These are phyloP conservation scores for Turritopsis dohrnii DNA, from an alignment of 30 jellyfish, hydroid and myxozoan genomes.

Conservation along the genomic window DNA sequence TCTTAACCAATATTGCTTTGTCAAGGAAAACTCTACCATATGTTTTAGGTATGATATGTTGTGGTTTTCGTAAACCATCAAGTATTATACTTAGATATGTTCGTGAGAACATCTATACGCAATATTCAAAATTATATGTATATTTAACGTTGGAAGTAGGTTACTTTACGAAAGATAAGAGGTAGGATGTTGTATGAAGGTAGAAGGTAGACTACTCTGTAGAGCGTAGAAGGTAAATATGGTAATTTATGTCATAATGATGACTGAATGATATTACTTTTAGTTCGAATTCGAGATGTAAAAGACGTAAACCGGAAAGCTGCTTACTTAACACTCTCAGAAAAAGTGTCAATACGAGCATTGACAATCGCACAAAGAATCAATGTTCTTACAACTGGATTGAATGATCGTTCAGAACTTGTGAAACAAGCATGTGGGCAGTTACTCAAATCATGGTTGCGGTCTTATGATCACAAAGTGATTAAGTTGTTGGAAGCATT, in stretches of 20 bases:
- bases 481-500: constrained; percentile 58
- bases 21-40: constrained; percentile 57
- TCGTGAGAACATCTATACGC: too few species aligned
- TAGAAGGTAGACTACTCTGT: too few species aligned
- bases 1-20: constrained; percentile 66
- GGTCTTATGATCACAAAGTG: constrained; percentile 40
- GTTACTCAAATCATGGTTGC: constrained; percentile 72
- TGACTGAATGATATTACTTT: background rate
- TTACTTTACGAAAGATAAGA: too few species aligned
- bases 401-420: constrained; percentile 62
- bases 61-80: too few species aligned
- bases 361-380: constrained; percentile 81
- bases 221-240: too few species aligned
- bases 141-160: too few species aligned
- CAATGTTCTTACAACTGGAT: constrained; percentile 54
- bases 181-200: too few species aligned
- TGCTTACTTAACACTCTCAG: constrained; percentile 65
- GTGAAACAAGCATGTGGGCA: constrained; percentile 71
- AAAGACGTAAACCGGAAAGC: constrained; percentile 71
- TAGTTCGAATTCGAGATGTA: constrained; percentile 82
- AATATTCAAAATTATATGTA: too few species aligned
- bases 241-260: too few species aligned
- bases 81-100: too few species aligned
- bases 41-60: constrained; percentile 44
- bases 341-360: constrained; percentile 69